Percentiles rank a stretch among this genome's conserved stretches.
Evolutionary conservation across 2,888 invertebrate species (phyloP).

Genomic region (Sthenelais limicola): DNA sequence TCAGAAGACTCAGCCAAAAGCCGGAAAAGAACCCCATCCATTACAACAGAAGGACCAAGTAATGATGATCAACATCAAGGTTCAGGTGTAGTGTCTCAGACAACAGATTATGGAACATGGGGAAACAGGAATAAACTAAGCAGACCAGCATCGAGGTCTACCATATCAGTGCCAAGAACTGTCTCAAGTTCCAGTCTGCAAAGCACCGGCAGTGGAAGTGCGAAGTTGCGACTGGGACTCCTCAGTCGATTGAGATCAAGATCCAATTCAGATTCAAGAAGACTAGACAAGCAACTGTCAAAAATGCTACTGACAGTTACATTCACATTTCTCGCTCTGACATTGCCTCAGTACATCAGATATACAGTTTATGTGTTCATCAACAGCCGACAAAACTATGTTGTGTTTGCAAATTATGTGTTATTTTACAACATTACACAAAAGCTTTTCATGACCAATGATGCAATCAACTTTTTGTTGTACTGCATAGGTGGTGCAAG

Average conservation of each 20-base stretch:
- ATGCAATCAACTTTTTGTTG: constrained; percentile 23
- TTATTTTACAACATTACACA: constrained; percentile 13
- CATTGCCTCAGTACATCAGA: constrained; percentile 14
- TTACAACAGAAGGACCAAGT: no score
- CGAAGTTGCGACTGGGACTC: background rate
- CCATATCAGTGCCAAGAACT: no score
- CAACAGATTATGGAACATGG: no score
- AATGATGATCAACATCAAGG: no score
- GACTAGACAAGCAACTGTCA: constrained; percentile 1
- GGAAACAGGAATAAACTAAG: no score
- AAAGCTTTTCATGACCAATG: constrained; percentile 13
- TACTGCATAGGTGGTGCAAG: constrained; percentile 26
- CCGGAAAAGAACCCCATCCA: no score
- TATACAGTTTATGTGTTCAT: constrained; percentile 9
- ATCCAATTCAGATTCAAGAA: background rate
- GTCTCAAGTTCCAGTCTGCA: no score
- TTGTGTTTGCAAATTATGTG: background rate
- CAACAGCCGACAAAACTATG: background rate
- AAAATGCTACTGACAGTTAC: constrained; percentile 28
- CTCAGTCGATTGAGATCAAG: background rate
- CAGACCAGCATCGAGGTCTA: no score
- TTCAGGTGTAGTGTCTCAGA: no score
- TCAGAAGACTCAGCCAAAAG: no score
- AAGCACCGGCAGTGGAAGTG: background rate
- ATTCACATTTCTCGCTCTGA: constrained; percentile 3